Base-by-base conservation (phyloP, 1,140 invertebrate species). In the Elysia chlorotica region DNA sequence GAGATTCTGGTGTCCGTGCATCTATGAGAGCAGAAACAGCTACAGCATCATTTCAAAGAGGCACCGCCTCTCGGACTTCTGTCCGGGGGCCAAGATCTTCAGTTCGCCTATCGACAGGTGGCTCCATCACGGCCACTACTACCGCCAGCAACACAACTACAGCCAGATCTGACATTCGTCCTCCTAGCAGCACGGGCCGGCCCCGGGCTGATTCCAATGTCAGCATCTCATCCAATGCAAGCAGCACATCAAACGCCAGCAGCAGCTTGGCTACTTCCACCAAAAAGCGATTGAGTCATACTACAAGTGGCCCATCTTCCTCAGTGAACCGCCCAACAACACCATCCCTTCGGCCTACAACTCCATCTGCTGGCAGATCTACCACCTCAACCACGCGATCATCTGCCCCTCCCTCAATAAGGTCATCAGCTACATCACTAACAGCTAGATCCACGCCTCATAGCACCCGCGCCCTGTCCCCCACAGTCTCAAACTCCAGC, bases 161-260 rank as follows among this genome's bases (percentile, higher is more conserved):
- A 1, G n/a, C n/a, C n/a, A 37, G 65, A 19, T 63, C 71, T 35
- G 69, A 31, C 23, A 72, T 69, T 25, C 66, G 74, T 41, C 33
- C 67, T 53, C 30, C 28, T 0, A 54, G 71, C 6, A 33, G 57
- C 17, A 35, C 75, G 19, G 38, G 67, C 14, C 67, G 73, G 23
- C 48, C 66, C 6, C 72, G 79, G 21, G 61, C 78, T 23, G 74
- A 74, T 36, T 73, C 76, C 21, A 76, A 62, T n/a, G 68, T 65
- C 31, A 71, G 67, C 36, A 67, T 59, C 2, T 41, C 70, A 17
- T 82, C 79, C 10, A 76, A 69, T 31, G 70, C 74, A 38, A 82
- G 80, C 41, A 78, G 68, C 54, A 36, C 75, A 25, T 79, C 78
- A 37, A 77, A 77, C 74, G 56, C 77, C 77, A 54, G 75, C 70